Evolutionary conservation across 1,140 invertebrate species (phyloP), one percentile per base, ranked within the genome.

Genomic region (Ceratitis capitata): DNA sequence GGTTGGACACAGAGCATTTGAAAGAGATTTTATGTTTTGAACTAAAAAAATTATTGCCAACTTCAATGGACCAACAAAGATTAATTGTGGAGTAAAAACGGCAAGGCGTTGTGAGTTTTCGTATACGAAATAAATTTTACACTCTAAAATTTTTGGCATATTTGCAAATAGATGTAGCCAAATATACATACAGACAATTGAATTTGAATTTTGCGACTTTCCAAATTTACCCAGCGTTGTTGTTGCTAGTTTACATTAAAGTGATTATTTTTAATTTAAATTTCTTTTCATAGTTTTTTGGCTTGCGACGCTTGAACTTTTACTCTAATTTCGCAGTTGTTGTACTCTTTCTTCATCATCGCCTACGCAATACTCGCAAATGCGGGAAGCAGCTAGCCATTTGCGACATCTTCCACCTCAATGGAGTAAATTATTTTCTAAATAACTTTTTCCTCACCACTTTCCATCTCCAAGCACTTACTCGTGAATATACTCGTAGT

Each of bases 311-410:
- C 16, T 23, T 78, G 69, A 78, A 78, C 69, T 78, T 78, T 47
- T 78, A 78, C n/a, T 78, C 69, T 78, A 78, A 42, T 45, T 78
- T 45, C 35, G 39, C 61, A 69, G 39, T 78, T 45, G 39, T 12
- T n/a, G n/a, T n/a, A n/a, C n/a, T n/a, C n/a, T n/a, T n/a, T 78
- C n/a, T 47, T 32, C 69, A 23, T 45, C 35, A 26, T 23, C 69
- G 10, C 69, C 69, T 45, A 78, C 69, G 69, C 69, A 78, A 14
- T 12, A 39, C 29, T 78, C 69, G 2, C n/a, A n/a, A n/a, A n/a
- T n/a, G n/a, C n/a, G n/a, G n/a, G n/a, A n/a, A n/a, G n/a, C 39
- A 45, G 39, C 35, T 9, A 78, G n/a, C n/a, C n/a, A 78, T 2
- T 78, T n/a, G 39, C 16, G n/a, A n/a, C n/a, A 2, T n/a, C 35